phyloP scores from a whole-genome alignment of 1,140 invertebrate species.

The Lamellibrachia luymesi region DNA sequence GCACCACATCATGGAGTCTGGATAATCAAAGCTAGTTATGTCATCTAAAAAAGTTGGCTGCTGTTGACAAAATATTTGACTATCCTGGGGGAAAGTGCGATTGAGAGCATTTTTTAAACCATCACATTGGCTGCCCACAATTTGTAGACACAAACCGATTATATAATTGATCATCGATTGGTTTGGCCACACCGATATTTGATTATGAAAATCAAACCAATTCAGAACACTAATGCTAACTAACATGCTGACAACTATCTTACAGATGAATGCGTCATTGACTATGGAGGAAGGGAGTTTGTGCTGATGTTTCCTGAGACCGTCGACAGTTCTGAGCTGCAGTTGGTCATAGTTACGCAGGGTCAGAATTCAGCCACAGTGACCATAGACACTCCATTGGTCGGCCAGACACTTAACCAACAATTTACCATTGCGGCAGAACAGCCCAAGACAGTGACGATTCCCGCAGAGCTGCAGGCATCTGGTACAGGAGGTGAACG shows the following conservation, averaged over 20 bases:
- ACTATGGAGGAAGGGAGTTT: background rate
- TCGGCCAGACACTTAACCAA: background rate
- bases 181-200: no score
- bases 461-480: background rate
- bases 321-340: background rate
- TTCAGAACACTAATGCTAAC: background rate
- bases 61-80: no score
- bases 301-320: background rate
- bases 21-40: no score
- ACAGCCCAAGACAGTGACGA: background rate
- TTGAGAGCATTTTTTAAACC: no score
- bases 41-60: no score
- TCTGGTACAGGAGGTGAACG: background rate
- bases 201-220: no score
- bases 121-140: no score
- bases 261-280: background rate
- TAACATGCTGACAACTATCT: background rate
- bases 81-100: no score
- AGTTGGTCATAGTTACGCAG: background rate
- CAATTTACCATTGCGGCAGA: background rate
- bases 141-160: no score
- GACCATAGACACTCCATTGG: background rate
- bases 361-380: background rate
- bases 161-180: no score
- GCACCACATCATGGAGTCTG: no score